Base-by-base conservation (phyloP, 2,888 invertebrate genomes). In the Acleris cristana region DNA sequence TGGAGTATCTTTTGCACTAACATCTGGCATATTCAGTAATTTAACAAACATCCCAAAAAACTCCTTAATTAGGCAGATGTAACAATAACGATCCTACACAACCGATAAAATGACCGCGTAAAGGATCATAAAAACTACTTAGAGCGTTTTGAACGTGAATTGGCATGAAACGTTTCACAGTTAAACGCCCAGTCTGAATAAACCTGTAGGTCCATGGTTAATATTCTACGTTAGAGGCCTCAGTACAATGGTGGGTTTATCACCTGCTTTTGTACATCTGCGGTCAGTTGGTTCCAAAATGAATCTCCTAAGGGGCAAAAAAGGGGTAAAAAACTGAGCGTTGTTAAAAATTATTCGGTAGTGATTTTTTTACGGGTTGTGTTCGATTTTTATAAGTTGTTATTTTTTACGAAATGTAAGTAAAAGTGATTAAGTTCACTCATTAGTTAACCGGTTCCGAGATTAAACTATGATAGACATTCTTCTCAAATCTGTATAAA, bases 241-340 rank as follows among this genome's bases (percentile, higher is more conserved):
- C 16, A 2, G 16, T 58, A 26, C n/a, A 40, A 12, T 58, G 58
- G 66, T 21, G 16, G 23, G 16, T 51, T 26, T 58, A 57, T 69
- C 90, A 90, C 88, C 90, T 89, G 90, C 85, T 74, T 49, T 40
- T 52, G 69, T 71, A 78, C 90, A 89, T 88, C 89, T 89, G 90
- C 89, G 85, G 86, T 84, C 86, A 84, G 73, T 84, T 86, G 19
- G 82, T 84, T 83, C 82, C 83, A 74, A 82, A 86, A 82, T 82
- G 82, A 80, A 40, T 40, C 40, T 80, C 80, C 69, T 58, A 73
- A 69, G 71, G 77, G 58, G 56, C 64, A 62, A 70, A 80, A 80
- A 77, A 75, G 77, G 79, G 73, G 79, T 58, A 78, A 81, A 83
- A 83, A 74, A 71, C 55, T 65, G 61, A 62, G 30, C 23, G 44